Evolutionary conservation across 2,113 vertebrate species (phyloP).

Genomic region (Perca flavescens): DNA sequence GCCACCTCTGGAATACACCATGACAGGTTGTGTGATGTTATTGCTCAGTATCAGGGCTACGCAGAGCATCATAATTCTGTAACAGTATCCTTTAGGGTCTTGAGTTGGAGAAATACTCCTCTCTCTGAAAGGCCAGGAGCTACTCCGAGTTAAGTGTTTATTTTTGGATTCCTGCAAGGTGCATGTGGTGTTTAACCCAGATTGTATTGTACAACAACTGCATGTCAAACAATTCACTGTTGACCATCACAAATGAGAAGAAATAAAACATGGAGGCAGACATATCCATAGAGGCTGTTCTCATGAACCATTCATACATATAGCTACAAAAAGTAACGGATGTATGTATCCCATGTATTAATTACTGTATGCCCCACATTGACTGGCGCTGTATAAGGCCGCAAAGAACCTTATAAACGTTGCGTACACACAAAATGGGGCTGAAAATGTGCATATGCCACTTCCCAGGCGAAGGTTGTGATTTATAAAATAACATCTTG

Average conservation of each 20-base stretch:
- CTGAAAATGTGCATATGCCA: too few relatives aligned
- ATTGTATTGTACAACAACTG: slow-evolving; percentile 18
- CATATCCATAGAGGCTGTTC: neutral
- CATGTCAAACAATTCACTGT: slow-evolving; percentile 20
- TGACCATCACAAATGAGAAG: neutral
- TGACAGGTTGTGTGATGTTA: slow-evolving; percentile 57
- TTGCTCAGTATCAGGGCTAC: slow-evolving; percentile 35
- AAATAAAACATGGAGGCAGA: slow-evolving; percentile 2
- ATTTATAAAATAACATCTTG: too few relatives aligned
- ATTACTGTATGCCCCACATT: too few relatives aligned
- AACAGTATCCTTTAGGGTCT: slow-evolving; percentile 24
- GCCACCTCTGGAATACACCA: slow-evolving; percentile 49
- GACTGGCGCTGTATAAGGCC: too few relatives aligned
- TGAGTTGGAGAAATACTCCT: slow-evolving; percentile 23
- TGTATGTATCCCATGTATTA: too few relatives aligned
- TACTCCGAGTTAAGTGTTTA: slow-evolving; percentile 40
- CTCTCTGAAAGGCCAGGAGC: slow-evolving; percentile 37
- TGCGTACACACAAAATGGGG: too few relatives aligned
- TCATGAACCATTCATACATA: too few relatives aligned
- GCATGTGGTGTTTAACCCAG: slow-evolving; percentile 23
- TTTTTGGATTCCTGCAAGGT: slow-evolving; percentile 27
- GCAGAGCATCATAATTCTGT: slow-evolving; percentile 30
- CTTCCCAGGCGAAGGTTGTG: too few relatives aligned
- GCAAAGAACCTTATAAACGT: too few relatives aligned
- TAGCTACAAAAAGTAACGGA: too few relatives aligned